Conservation (phyloP, 2,888 invertebrate genomes). For the Mimachlamys varia region DNA sequence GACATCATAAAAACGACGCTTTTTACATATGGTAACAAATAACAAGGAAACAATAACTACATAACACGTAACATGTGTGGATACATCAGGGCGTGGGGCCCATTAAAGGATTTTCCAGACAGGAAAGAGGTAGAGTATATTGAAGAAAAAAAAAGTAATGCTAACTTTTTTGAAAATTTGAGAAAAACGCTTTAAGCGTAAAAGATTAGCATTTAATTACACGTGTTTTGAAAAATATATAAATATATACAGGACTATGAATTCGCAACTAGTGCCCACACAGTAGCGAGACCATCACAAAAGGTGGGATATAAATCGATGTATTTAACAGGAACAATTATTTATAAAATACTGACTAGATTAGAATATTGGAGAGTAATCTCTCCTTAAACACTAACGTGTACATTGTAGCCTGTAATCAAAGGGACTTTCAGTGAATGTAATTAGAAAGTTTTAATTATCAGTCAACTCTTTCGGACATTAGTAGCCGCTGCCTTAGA, state of each 20-base stretch:
- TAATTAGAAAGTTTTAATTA: background rate
- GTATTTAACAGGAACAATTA: background rate
- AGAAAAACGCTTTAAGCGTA: too few species aligned
- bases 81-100: background rate
- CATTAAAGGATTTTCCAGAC: background rate
- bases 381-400: background rate
- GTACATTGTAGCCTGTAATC: background rate
- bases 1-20: background rate
- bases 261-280: too few species aligned
- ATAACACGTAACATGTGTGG: background rate
- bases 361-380: background rate
- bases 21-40: background rate
- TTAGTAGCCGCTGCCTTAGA: too few species aligned
- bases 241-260: too few species aligned
- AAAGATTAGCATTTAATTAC: too few species aligned
- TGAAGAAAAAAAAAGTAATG: too few species aligned
- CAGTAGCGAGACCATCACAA: too few species aligned
- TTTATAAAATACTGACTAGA: background rate
- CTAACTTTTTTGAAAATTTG: too few species aligned
- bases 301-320: background rate
- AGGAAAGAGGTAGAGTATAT: too few species aligned
- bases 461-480: too few species aligned
- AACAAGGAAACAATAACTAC: background rate
- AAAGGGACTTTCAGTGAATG: too few species aligned
- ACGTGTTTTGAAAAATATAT: too few species aligned